Evolutionary conservation across 2,888 invertebrate genomes (phyloP).

Genomic region (Aspidiotus rigidus): DNA sequence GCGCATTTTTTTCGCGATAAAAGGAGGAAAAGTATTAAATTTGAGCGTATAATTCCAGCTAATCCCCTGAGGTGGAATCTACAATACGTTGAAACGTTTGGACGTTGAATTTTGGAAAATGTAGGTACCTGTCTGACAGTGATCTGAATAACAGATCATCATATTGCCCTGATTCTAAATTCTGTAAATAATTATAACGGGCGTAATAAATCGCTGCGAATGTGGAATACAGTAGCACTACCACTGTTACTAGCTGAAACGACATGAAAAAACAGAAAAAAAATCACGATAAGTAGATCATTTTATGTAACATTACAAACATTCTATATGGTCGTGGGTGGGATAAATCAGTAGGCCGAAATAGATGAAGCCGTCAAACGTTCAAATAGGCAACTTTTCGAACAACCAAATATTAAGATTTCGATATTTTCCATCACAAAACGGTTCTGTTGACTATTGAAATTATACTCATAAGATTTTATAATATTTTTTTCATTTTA

Average conservation of each 20-base stretch:
- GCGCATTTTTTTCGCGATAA: too few species aligned
- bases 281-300: not conserved
- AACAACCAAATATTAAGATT: too few species aligned
- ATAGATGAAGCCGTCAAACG: too few species aligned
- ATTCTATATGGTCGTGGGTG: too few species aligned
- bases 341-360: too few species aligned
- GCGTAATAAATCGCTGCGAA: slow-evolving; percentile 80
- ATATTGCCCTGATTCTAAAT: slow-evolving; percentile 64
- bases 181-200: slow-evolving; percentile 72
- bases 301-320: not conserved
- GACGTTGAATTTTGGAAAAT: slow-evolving; percentile 21
- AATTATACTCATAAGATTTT: too few species aligned
- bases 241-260: slow-evolving; percentile 67
- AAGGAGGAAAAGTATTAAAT: too few species aligned
- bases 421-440: too few species aligned
- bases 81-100: slow-evolving; percentile 30
- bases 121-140: slow-evolving; percentile 8
- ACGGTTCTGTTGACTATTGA: too few species aligned
- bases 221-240: slow-evolving; percentile 70
- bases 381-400: too few species aligned
- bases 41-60: not conserved
- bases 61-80: slow-evolving; percentile 17
- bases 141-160: slow-evolving; percentile 49
- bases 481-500: too few species aligned
- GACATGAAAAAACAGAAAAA: not conserved